phyloP scores from a whole-genome alignment of 2,888 invertebrate species.

The Phortica magna region DNA sequence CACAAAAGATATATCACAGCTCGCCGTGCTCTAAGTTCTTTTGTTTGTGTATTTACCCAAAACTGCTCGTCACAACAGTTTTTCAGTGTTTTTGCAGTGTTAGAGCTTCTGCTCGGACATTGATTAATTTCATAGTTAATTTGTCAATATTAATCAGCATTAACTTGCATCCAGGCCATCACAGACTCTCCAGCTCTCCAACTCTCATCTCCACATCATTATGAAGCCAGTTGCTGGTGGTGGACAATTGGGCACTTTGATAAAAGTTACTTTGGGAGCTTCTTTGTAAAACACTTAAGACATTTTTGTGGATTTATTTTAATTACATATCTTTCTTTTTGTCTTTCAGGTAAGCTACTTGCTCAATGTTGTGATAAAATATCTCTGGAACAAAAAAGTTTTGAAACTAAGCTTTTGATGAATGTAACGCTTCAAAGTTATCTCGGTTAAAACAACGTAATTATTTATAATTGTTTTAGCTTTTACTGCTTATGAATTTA shows the following conservation, averaged over 20 bases:
- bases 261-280: neutral
- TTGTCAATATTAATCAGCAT: constrained; percentile 71
- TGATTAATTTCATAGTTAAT: constrained; percentile 70
- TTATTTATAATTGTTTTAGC: no score
- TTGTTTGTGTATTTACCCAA: constrained; percentile 17
- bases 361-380: neutral
- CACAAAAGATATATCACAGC: constrained; percentile 64
- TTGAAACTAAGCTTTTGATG: no score
- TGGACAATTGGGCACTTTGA: no score
- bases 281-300: neutral
- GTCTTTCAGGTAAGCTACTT: neutral
- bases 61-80: constrained; percentile 37
- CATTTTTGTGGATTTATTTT: neutral
- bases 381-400: neutral
- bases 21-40: neutral
- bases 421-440: no score
- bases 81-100: constrained; percentile 44
- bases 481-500: no score
- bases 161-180: constrained; percentile 49
- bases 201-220: no score
- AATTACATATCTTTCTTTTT: neutral
- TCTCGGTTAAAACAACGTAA: no score
- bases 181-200: neutral
- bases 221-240: no score
- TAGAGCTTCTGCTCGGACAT: constrained; percentile 62